Percentiles rank a stretch among this genome's conserved stretches.
These are phyloP conservation scores for Octopus bimaculoides DNA, from an alignment of 1,140 invertebrate species.

Conservation along the genomic window DNA sequence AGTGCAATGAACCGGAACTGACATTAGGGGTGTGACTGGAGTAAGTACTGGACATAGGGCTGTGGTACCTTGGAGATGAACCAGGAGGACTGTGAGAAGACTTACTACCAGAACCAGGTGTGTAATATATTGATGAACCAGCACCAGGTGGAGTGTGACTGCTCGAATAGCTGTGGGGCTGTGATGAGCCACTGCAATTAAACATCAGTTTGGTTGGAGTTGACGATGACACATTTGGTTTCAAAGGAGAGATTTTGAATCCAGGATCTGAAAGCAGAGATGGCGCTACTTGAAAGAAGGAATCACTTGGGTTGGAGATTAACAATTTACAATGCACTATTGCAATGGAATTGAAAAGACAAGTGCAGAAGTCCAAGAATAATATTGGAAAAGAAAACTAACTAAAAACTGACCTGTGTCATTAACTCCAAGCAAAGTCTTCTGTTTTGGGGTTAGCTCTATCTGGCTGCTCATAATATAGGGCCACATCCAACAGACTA, in stretches of 20 bases:
- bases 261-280: neutral
- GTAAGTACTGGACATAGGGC: neutral
- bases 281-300: too few relatives aligned
- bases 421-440: neutral
- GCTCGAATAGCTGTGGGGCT: neutral
- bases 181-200: neutral
- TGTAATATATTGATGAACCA: neutral
- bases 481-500: constrained; percentile 6
- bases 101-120: neutral
- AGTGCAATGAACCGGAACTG: neutral
- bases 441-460: constrained; percentile 7
- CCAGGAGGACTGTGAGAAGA: neutral
- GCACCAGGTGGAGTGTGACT: neutral
- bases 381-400: too few relatives aligned
- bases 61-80: neutral
- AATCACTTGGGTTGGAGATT: too few relatives aligned
- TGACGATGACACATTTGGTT: neutral
- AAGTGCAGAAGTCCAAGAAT: too few relatives aligned
- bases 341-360: too few relatives aligned
- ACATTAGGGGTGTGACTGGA: neutral
- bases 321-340: too few relatives aligned
- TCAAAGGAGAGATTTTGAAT: constrained; percentile 1
- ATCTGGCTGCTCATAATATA: neutral
- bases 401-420: neutral
- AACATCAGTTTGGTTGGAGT: neutral